These are phyloP conservation scores for Melipona quadrifasciata DNA, from an alignment of 1,140 invertebrate species.

Conservation along the genomic window DNA sequence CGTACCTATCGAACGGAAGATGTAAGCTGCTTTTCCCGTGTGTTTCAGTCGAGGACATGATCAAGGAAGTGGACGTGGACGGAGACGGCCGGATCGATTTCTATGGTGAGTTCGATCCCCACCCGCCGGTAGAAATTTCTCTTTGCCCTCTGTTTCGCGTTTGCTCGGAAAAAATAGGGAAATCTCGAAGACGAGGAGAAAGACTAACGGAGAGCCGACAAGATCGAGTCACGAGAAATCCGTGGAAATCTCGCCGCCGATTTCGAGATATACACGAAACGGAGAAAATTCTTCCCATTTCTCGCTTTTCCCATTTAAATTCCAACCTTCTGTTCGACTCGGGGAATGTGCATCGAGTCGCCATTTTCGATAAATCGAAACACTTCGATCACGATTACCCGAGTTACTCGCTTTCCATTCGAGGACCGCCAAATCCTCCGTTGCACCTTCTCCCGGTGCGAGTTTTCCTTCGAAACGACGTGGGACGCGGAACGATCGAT, in stretches of 20 bases:
- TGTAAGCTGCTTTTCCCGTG: constrained; percentile 58
- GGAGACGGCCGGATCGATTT: constrained; percentile 95
- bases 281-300: neutral
- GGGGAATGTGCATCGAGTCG: neutral
- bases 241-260: too few species aligned
- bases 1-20: neutral
- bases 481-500: neutral
- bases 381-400: neutral
- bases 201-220: fast-evolving
- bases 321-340: too few species aligned
- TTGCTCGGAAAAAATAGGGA: neutral
- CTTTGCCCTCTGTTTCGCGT: neutral
- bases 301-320: neutral
- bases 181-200: neutral
- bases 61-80: constrained; percentile 95
- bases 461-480: neutral
- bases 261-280: too few species aligned
- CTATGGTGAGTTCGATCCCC: constrained; percentile 84
- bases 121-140: neutral
- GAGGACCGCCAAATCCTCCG: too few species aligned
- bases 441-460: too few species aligned
- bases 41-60: constrained; percentile 94
- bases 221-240: neutral
- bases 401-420: too few species aligned
- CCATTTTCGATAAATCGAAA: neutral